A percentile compares a stretch with the other conserved stretches of the same genome.
These are phyloP conservation scores for Nephila pilipes DNA, from an alignment of 1,140 invertebrate genomes.

Conservation along the genomic window DNA sequence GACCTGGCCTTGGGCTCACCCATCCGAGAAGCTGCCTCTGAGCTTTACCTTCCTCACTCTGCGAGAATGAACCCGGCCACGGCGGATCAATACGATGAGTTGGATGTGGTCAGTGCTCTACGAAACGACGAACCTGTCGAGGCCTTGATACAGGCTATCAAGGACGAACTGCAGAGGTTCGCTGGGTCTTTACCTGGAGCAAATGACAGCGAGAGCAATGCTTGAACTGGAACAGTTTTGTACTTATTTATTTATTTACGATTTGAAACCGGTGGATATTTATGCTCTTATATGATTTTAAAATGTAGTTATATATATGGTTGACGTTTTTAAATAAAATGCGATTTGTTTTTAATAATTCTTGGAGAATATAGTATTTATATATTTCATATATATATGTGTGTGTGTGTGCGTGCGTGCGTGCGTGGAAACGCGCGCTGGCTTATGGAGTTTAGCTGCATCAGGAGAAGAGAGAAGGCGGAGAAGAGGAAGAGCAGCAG, in stretches of 20 bases:
- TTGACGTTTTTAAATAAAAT: conserved; percentile 12
- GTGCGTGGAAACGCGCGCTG: too few species aligned
- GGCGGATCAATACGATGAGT: conserved; percentile 53
- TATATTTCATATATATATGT: too few species aligned
- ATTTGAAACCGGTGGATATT: not conserved
- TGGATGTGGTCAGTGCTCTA: conserved; percentile 37
- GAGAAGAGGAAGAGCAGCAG: too few species aligned
- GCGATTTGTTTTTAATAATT: not conserved
- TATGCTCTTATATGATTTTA: conserved; percentile 7
- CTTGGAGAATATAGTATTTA: not conserved
- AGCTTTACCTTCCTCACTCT: conserved; percentile 11
- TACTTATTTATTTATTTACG: not conserved
- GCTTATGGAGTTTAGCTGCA: too few species aligned
- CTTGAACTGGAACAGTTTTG: conserved; percentile 23
- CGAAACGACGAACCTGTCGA: conserved; percentile 53
- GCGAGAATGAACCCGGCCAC: conserved; percentile 16
- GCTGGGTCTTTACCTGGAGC: conserved; percentile 40
- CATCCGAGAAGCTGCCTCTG: conserved; percentile 22
- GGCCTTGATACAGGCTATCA: conserved; percentile 70
- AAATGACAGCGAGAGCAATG: conserved; percentile 61
- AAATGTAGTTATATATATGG: not conserved
- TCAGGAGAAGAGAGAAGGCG: too few species aligned
- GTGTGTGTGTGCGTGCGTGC: too few species aligned
- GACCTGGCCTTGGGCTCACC: not conserved
- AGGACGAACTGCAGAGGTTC: conserved; percentile 72